These are phyloP conservation scores for Manis crassicaudata DNA, from an alignment of 2,797 vertebrate genomes.

Conservation along the genomic window DNA sequence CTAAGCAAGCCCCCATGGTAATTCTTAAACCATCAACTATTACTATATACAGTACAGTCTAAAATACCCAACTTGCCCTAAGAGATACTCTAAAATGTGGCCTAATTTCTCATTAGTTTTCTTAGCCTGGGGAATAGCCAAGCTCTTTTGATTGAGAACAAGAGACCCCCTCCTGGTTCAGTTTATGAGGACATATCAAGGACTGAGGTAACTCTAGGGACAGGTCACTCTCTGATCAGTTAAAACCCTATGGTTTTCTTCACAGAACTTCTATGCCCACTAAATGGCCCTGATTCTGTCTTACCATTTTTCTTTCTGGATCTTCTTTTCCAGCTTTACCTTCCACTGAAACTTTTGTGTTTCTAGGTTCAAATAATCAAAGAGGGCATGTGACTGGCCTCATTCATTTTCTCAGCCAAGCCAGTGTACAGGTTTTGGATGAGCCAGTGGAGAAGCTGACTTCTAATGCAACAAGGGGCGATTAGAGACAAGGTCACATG, in stretches of 20 bases:
- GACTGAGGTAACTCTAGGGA: not conserved
- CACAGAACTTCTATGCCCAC: not conserved
- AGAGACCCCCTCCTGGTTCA: not conserved
- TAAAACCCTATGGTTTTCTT: not conserved
- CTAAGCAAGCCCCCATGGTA: not conserved
- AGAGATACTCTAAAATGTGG: not conserved
- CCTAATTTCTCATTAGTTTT: not conserved
- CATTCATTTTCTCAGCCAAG: not conserved
- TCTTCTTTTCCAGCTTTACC: not conserved
- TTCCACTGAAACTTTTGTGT: not conserved
- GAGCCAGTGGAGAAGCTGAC: not conserved
- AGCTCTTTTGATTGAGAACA: not conserved
- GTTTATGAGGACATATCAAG: not conserved
- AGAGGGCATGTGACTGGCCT: not conserved
- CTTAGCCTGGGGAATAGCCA: not conserved
- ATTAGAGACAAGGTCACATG: not conserved
- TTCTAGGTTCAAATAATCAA: not conserved
- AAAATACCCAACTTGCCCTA: not conserved
- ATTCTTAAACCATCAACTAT: not conserved
- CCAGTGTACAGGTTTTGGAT: not conserved
- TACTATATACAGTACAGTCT: not conserved
- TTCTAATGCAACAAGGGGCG: not conserved
- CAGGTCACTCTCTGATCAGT: not conserved
- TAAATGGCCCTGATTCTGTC: not conserved
- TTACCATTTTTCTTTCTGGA: not conserved